Evolutionary conservation across 2,888 invertebrate genomes (phyloP), one percentile per base, ranked within the genome.

Genomic region (Pediacus dermestoides): DNA sequence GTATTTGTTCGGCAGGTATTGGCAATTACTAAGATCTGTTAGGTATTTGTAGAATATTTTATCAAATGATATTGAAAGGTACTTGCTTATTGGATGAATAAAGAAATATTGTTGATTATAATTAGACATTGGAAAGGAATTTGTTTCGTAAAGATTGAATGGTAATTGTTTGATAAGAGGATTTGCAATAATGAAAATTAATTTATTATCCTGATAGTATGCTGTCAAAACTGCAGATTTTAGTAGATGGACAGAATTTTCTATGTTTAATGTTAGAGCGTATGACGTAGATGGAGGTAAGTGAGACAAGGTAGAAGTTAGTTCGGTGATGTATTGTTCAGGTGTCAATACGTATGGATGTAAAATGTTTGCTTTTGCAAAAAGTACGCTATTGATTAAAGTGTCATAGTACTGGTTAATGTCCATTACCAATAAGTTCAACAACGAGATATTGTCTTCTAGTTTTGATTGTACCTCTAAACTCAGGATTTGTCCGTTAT

Each of bases 311-410:
- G 36, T 44, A 11, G 40, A 37, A 8, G 30, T 32, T 37, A 48
- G 34, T 48, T 45, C 42, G 10, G 16, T 8, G 4, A 47, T 8
- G 12, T 35, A 35, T 41, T 48, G 44, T 16, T 34, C 4, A 8
- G 49, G 49, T 9, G 30, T 37, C n/a, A 49, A 41, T 23, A 49
- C 30, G 8, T 32, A 18, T n/a, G 49, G 44, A 33, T 48, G 44
- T 18, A 46, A 12, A 16, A 25, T 28, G 36, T 47, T 47, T 22
- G 41, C 28, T 43, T 37, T 41, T 8, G 30, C 34, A 31, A 46
- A 38, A 28, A 41, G 14, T 8, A 38, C 35, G n/a, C 31, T 26
- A 14, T 44, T 37, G 23, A 37, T 37, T 8, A 44, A 18, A 8
- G 12, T 37, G 4, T 31, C 26, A 15, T 35, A 40, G 40, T 48